Evolutionary conservation across 2,888 invertebrate species (phyloP).

Genomic region (Drosophila antonietae): DNA sequence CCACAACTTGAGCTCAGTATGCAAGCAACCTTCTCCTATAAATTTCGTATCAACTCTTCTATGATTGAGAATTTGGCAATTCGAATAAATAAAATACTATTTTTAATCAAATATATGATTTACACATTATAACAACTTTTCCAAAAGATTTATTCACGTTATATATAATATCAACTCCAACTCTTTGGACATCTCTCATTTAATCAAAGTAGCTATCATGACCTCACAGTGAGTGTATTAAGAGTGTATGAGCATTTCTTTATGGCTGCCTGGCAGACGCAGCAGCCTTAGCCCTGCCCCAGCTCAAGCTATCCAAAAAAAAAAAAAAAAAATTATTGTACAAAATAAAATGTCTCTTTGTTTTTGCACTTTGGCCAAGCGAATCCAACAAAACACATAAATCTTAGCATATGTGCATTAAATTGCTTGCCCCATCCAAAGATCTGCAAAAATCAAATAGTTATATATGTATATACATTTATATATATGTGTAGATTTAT

Average conservation of each 20-base stretch:
- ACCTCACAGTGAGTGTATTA: slow-evolving; percentile 11
- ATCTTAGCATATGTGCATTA: slow-evolving; percentile 78
- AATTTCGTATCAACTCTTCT: no score
- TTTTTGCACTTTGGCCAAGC: slow-evolving; percentile 69
- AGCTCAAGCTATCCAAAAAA: slow-evolving; percentile 11
- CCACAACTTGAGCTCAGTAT: no score
- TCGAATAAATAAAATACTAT: no score
- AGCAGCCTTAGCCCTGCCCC: slow-evolving; percentile 3
- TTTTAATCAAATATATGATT: no score
- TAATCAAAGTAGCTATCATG: background rate
- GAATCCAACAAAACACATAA: slow-evolving; percentile 74
- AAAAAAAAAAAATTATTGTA: slow-evolving; percentile 49
- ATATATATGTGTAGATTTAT: slow-evolving; percentile 8
- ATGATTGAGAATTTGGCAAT: no score
- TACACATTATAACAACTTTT: no score
- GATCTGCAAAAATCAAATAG: slow-evolving; percentile 20
- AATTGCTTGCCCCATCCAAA: slow-evolving; percentile 45
- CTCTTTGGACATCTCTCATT: background rate
- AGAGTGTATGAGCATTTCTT: slow-evolving; percentile 48
- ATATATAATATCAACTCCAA: background rate
- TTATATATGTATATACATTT: background rate
- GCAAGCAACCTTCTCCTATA: no score
- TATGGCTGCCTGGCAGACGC: slow-evolving; percentile 56
- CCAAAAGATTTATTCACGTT: no score
- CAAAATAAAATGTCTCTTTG: slow-evolving; percentile 77